phyloP scores from a whole-genome alignment of 1,140 invertebrate genomes.

The Sycophaga agraensis region DNA sequence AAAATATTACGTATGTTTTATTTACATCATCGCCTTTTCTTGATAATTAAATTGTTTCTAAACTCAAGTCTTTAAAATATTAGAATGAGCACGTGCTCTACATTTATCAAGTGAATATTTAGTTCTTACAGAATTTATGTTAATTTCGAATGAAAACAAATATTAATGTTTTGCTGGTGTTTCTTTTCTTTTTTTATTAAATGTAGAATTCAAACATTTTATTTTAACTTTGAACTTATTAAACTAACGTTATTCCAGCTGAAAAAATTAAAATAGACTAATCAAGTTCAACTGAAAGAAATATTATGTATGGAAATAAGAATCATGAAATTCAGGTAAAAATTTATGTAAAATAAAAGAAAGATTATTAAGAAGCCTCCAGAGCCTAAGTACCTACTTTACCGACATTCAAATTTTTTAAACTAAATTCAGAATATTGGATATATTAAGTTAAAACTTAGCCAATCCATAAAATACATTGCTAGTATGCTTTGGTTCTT shows the following conservation, averaged over 20 bases:
- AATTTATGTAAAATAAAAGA: neutral
- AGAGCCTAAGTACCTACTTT: neutral
- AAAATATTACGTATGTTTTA: too few relatives aligned
- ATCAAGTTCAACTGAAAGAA: constrained; percentile 8
- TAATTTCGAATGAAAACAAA: neutral
- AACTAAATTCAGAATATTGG: too few relatives aligned
- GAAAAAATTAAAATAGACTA: neutral
- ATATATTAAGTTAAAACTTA: too few relatives aligned
- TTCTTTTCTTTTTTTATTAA: neutral
- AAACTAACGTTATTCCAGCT: constrained; percentile 6
- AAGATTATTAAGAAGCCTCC: neutral
- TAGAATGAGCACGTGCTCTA: too few relatives aligned
- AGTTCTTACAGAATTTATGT: neutral
- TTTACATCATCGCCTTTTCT: neutral
- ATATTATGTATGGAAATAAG: constrained; percentile 7
- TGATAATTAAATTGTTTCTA: neutral
- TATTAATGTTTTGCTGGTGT: constrained; percentile 2
- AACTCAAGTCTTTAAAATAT: neutral
- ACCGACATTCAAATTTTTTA: constrained; percentile 13
- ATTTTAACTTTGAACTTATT: constrained; percentile 1
- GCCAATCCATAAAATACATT: too few relatives aligned
- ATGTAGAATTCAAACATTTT: neutral
- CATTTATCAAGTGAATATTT: neutral
- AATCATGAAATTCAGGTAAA: constrained; percentile 20
- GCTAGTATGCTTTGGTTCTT: too few relatives aligned